Base-by-base conservation (phyloP, 2,797 vertebrate genomes). In the Parauchenoglanis punctatus region DNA sequence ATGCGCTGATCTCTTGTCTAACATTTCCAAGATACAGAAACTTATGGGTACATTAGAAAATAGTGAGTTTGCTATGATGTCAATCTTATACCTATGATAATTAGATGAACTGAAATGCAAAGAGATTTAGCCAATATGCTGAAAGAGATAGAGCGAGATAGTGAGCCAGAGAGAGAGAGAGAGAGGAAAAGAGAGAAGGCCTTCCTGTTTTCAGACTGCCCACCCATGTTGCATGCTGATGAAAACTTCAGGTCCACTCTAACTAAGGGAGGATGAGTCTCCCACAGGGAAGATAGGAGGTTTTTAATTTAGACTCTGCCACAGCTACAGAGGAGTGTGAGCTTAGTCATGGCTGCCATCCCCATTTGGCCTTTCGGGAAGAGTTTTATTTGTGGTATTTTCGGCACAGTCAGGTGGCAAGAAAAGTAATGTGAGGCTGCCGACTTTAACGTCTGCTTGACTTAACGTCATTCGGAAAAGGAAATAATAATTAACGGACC, bases 291-390 rank as follows among this genome's bases (percentile, higher is more conserved):
- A 91, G 93, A 92, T 77, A 81, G 72, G 87, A 87, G 86, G 92
- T 94, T 94, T 93, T 82, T 85, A 91, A 94, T 94, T 93, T 92
- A 90, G 88, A 91, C 93, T 87, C 88, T 87, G 89, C 89, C 91
- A 92, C 90, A 92, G 93, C 87, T 86, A 89, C 87, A 84, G 93
- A 88, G 91, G 89, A 86, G 91, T 91, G 90, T 90, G 31, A 88
- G 90, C 91, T 94, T 93, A 93, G 93, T 93, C 91, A 94, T 91
- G 91, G 93, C 92, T 93, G 93, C 91, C 89, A 92, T 93, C 91
- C 90, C 87, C 83, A 89, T 89, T 87, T 72, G 73, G 87, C 88
- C 87, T 91, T 93, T 93, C 91, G 91, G 92, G 91, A 92, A 89
- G 89, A 84, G 88, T 89, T 91, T 93, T 93, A 93, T 94, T 93